A percentile compares a stretch with the other conserved stretches of the same genome.
phyloP scores from a whole-genome alignment of 2,113 vertebrate species.

The Trinectes maculatus region DNA sequence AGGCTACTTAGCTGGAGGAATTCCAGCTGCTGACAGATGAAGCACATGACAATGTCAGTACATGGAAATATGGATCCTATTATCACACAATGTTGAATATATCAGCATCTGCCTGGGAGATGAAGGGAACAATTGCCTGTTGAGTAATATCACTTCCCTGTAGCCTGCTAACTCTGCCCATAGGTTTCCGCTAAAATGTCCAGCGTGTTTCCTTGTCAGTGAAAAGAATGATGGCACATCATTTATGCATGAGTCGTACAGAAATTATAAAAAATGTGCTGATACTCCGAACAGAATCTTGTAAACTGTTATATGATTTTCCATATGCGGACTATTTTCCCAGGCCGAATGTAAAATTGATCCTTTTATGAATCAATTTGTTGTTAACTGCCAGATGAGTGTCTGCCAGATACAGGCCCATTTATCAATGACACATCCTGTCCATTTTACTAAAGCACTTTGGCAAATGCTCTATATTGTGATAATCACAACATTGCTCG shows the following conservation, averaged over 20 bases:
- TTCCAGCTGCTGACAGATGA: slow-evolving; percentile 63
- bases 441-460: neutral
- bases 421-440: neutral
- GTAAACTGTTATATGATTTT: slow-evolving; percentile 5
- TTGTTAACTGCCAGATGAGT: slow-evolving; percentile 6
- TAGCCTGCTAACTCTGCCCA: slow-evolving; percentile 56
- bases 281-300: slow-evolving; percentile 12
- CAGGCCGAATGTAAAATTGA: slow-evolving; percentile 12
- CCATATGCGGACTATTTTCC: neutral
- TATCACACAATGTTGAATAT: slow-evolving; percentile 67
- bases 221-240: slow-evolving; percentile 39
- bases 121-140: slow-evolving; percentile 65
- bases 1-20: slow-evolving; percentile 59
- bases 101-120: slow-evolving; percentile 64
- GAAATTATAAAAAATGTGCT: slow-evolving; percentile 39
- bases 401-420: slow-evolving; percentile 12
- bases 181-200: slow-evolving; percentile 53
- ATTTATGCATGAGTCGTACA: slow-evolving; percentile 44
- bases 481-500: slow-evolving; percentile 18
- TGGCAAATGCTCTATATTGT: slow-evolving; percentile 24
- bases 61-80: slow-evolving; percentile 70
- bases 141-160: slow-evolving; percentile 65
- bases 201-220: slow-evolving; percentile 48
- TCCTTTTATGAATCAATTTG: slow-evolving; percentile 11
- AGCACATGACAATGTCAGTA: slow-evolving; percentile 59